Evolutionary conservation across 2,888 invertebrate genomes (phyloP).

Genomic region (Trilocha varians): DNA sequence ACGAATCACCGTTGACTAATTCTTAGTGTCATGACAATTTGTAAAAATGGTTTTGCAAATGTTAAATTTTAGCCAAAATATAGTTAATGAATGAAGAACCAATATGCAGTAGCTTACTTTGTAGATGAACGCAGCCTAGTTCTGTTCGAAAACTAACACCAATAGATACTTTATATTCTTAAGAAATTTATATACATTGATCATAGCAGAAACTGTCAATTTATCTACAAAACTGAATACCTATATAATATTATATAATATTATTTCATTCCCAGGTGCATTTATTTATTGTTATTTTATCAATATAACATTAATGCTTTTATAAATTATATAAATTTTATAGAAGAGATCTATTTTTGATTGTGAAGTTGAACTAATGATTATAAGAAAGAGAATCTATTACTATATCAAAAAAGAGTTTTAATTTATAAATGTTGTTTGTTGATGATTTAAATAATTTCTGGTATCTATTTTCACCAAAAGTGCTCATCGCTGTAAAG

Average conservation of each 20-base stretch:
- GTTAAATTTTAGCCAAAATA: slow-evolving; percentile 73
- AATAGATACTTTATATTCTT: slow-evolving; percentile 66
- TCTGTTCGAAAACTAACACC: slow-evolving; percentile 68
- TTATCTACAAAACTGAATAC: slow-evolving; percentile 57
- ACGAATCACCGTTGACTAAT: slow-evolving; percentile 65
- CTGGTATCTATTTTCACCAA: slow-evolving; percentile 77
- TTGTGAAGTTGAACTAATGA: slow-evolving; percentile 66
- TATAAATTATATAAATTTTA: slow-evolving; percentile 72
- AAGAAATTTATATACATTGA: slow-evolving; percentile 66
- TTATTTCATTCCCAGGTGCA: slow-evolving; percentile 65
- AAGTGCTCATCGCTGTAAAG: slow-evolving; percentile 81
- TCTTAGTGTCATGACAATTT: slow-evolving; percentile 70
- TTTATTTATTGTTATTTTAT: slow-evolving; percentile 67
- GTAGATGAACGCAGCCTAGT: slow-evolving; percentile 69
- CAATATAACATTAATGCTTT: slow-evolving; percentile 60
- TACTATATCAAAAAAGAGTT: slow-evolving; percentile 47
- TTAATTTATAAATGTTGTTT: slow-evolving; percentile 63
- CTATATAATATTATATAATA: slow-evolving; percentile 45
- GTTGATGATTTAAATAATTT: slow-evolving; percentile 62
- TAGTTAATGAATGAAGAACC: slow-evolving; percentile 70
- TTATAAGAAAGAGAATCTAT: slow-evolving; percentile 47
- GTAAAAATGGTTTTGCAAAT: slow-evolving; percentile 69
- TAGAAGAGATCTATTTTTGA: slow-evolving; percentile 73
- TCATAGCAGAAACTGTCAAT: slow-evolving; percentile 69
- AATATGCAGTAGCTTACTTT: slow-evolving; percentile 69